Base-by-base conservation (phyloP, 1,140 invertebrate species). In the Littorina saxatilis region DNA sequence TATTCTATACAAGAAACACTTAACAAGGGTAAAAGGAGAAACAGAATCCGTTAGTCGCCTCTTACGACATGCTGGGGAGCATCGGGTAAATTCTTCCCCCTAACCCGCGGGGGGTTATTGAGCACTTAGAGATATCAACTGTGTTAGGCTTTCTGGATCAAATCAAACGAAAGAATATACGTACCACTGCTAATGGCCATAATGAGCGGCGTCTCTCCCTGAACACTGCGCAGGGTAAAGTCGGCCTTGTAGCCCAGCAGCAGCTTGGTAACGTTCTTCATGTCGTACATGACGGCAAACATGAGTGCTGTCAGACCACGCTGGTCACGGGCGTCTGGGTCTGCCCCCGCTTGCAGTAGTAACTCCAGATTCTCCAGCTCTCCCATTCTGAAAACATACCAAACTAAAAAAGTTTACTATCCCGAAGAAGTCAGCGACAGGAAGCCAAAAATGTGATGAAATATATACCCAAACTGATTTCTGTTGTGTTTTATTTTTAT, bases 141-240 rank as follows among this genome's bases (percentile, higher is more conserved):
- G n/a, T n/a, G n/a, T 66, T 1, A 35, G 29, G 15, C 66, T 13
- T 35, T 27, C 66, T 29, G 66, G 23, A 9, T 68, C 9, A 39
- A 68, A 9, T 50, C 9, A 11, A 50, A 50, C 9, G 47, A 50
- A 50, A 50, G 47, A 50, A 75, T 11, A 79, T 32, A 82, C 81
- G 66, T 82, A 82, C 90, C 89, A 63, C 84, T 76, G 82, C 89
- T 87, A 9, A 88, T 82, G 15, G 91, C 91, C 82, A 90, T 88
- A 55, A 88, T 78, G 15, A 90, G 80, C 13, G 88, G 82, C 17
- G 83, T 78, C 66, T 89, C 84, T 13, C 83, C 83, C 4, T 77
- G 37, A 13, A 66, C 27, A 72, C 87, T 86, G 40, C 47, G 82
- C 20, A 84, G 73, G 72, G 87, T 86, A 0, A 89, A 70, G 83